These are phyloP conservation scores for Thymelicus lineola DNA, from an alignment of 2,888 invertebrate genomes.

Conservation along the genomic window DNA sequence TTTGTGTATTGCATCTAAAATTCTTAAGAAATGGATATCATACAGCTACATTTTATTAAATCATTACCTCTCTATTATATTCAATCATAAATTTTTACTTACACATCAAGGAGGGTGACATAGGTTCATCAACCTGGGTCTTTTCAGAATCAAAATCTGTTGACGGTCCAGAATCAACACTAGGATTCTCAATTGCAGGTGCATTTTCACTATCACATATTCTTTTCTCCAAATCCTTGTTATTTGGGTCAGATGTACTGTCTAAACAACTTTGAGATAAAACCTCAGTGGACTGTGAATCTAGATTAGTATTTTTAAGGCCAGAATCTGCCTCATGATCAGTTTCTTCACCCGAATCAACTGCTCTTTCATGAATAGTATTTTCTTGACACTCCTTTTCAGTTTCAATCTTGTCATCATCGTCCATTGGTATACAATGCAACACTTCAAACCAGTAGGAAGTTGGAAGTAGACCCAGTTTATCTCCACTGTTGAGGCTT, in stretches of 20 bases:
- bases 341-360: conserved; percentile 29
- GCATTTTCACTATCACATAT: neutral
- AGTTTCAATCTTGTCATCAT: conserved; percentile 25
- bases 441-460: conserved; percentile 76
- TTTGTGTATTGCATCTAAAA: too few species aligned
- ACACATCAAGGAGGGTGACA: conserved; percentile 58
- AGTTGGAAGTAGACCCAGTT: conserved; percentile 81
- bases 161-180: conserved; percentile 3
- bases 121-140: conserved; percentile 38
- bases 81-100: conserved; percentile 41
- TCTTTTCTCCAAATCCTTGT: neutral
- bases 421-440: conserved; percentile 30
- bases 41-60: too few species aligned
- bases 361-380: neutral
- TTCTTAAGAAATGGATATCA: too few species aligned
- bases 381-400: conserved; percentile 13
- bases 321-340: conserved; percentile 22
- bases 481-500: conserved; percentile 74
- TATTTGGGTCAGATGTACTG: neutral
- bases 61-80: too few species aligned
- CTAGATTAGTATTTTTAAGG: conserved; percentile 13
- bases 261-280: neutral
- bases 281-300: neutral
- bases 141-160: conserved; percentile 5
- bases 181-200: neutral